Conservation (phyloP, 2,888 invertebrate genomes). For the Drosophila lacicola region DNA sequence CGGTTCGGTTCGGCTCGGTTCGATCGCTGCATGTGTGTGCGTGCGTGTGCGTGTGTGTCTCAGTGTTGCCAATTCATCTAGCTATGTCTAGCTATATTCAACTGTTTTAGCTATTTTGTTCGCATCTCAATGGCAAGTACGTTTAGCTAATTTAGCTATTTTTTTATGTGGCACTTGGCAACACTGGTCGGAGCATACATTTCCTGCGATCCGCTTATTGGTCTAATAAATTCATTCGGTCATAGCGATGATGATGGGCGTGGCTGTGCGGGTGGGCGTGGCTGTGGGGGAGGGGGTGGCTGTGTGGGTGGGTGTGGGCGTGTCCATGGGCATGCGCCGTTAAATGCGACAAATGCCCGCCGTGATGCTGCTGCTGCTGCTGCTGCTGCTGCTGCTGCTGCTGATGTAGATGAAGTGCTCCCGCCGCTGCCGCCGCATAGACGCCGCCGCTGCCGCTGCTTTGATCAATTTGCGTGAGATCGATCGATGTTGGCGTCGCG, state of each 20-base stretch:
- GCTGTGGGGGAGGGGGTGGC: slow-evolving; percentile 24
- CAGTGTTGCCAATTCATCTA: too few relatives aligned
- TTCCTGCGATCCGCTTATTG: slow-evolving; percentile 71
- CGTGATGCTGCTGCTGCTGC: slow-evolving; percentile 50
- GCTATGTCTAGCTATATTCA: too few relatives aligned
- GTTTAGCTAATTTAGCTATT: too few relatives aligned
- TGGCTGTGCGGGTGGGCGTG: slow-evolving; percentile 9
- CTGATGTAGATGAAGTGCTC: slow-evolving; percentile 51
- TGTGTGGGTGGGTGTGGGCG: slow-evolving; percentile 22
- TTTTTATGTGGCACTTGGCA: background rate
- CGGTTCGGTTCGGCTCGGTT: background rate
- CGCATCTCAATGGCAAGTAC: too few relatives aligned
- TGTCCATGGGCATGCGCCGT: slow-evolving; percentile 11
- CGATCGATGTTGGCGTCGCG: slow-evolving; percentile 75
- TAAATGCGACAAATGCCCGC: slow-evolving; percentile 28
- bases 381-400: slow-evolving; percentile 53
- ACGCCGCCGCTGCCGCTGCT: slow-evolving; percentile 43
- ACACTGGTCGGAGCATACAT: slow-evolving; percentile 46
- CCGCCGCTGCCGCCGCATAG: slow-evolving; percentile 36
- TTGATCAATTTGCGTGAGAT: slow-evolving; percentile 81
- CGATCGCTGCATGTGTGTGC: background rate
- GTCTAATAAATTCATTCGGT: slow-evolving; percentile 82
- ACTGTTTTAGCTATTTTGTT: too few relatives aligned
- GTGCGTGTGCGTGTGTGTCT: slow-evolving; percentile 16
- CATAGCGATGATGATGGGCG: slow-evolving; percentile 70